Percentiles rank a stretch among this genome's conserved stretches.
Evolutionary conservation across 2,888 invertebrate species (phyloP).

Genomic region (Tenthredo scrophulariae): DNA sequence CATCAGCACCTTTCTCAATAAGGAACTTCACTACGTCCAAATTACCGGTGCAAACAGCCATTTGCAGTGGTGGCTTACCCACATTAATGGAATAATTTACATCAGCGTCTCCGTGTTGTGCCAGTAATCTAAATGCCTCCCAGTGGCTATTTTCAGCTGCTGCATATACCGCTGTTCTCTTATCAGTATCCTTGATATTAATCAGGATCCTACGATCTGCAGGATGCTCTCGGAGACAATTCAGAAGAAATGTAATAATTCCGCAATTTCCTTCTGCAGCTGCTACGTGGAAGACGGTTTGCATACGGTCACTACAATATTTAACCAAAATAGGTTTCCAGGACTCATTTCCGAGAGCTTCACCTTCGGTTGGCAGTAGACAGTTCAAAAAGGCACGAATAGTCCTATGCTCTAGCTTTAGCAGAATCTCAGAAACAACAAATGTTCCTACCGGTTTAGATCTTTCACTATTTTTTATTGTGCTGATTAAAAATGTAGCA

Average conservation of each 20-base stretch:
- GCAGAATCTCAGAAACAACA: neutral
- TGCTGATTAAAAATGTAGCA: neutral
- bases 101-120: neutral
- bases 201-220: neutral
- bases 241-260: neutral
- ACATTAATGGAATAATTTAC: conserved; percentile 82
- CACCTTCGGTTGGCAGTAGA: neutral
- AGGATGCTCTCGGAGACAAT: neutral
- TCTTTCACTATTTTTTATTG: neutral
- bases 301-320: no score
- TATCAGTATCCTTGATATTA: neutral
- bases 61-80: conserved; percentile 86
- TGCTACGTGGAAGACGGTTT: neutral
- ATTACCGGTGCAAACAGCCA: conserved; percentile 86
- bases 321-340: neutral
- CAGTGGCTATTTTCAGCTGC: neutral
- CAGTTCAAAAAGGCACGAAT: conserved; percentile 16
- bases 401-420: neutral
- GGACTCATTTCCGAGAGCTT: neutral
- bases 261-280: neutral
- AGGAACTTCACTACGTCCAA: conserved; percentile 84
- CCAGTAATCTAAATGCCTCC: neutral
- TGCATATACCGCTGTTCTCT: neutral
- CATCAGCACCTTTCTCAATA: conserved; percentile 86
- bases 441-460: neutral